Conservation (phyloP, 2,797 vertebrate genomes). For the Esox lucius region DNA sequence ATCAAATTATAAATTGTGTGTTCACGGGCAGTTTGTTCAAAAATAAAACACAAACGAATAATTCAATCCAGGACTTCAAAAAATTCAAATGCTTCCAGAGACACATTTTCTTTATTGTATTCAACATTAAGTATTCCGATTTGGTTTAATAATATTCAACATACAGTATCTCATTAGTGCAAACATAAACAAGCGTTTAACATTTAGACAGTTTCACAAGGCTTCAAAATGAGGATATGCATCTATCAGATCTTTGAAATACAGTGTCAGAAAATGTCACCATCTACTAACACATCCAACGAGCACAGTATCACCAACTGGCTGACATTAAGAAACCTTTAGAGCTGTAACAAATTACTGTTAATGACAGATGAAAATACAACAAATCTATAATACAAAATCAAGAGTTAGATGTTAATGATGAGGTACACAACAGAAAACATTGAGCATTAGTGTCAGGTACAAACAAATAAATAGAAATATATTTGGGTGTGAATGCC, state of each 20-base stretch:
- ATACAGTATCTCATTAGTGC: slow-evolving; percentile 60
- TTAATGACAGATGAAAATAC: background rate
- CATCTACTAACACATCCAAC: slow-evolving; percentile 40
- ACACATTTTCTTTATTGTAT: slow-evolving; percentile 71
- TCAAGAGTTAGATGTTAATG: slow-evolving; percentile 2
- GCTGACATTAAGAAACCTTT: slow-evolving; percentile 35
- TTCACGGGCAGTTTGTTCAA: background rate
- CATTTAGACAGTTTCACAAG: slow-evolving; percentile 37
- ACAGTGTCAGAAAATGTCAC: slow-evolving; percentile 31
- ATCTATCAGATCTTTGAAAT: slow-evolving; percentile 45
- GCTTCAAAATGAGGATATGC: slow-evolving; percentile 53
- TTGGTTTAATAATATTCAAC: slow-evolving; percentile 44
- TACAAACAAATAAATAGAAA: slow-evolving; percentile 54
- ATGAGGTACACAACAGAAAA: slow-evolving; percentile 19
- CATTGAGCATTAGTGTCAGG: slow-evolving; percentile 3
- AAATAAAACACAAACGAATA: background rate
- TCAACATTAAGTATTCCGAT: slow-evolving; percentile 56
- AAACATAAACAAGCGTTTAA: slow-evolving; percentile 66
- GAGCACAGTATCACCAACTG: slow-evolving; percentile 29
- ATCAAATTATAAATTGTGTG: background rate
- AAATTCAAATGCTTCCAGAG: slow-evolving; percentile 48
- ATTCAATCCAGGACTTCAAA: background rate
- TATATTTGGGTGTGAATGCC: slow-evolving; percentile 36
- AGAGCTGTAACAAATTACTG: background rate
- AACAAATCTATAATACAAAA: background rate